These are phyloP conservation scores for Pheosia gnoma DNA, from an alignment of 2,888 invertebrate genomes.

Conservation along the genomic window DNA sequence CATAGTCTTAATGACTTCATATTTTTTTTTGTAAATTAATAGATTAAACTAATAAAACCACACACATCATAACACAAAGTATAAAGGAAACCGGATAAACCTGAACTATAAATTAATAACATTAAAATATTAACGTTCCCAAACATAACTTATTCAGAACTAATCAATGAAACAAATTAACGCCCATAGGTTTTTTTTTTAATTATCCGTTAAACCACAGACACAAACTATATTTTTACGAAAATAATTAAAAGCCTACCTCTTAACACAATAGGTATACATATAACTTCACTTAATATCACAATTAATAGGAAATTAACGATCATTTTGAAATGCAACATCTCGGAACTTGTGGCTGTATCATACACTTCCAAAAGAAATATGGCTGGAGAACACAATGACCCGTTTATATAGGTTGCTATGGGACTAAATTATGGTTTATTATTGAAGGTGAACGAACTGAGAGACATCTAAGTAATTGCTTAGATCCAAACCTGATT, in stretches of 20 bases:
- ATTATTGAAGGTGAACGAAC: conserved; percentile 38
- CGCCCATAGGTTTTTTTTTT: not conserved
- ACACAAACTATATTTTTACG: not conserved
- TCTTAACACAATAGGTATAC: conserved; percentile 58
- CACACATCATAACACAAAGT: not conserved
- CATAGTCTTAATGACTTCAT: not conserved
- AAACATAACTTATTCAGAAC: not conserved
- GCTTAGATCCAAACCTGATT: conserved; percentile 37
- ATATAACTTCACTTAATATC: conserved; percentile 30
- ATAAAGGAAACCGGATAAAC: conserved; percentile 2
- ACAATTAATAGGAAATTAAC: conserved; percentile 25
- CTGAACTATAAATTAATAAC: conserved; percentile 1
- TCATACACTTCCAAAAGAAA: conserved; percentile 29
- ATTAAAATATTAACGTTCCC: conserved; percentile 7
- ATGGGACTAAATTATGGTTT: conserved; percentile 31
- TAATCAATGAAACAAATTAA: not conserved
- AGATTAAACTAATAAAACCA: not conserved
- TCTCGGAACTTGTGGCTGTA: conserved; percentile 18
- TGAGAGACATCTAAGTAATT: conserved; percentile 13
- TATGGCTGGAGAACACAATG: conserved; percentile 32
- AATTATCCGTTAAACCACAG: not conserved
- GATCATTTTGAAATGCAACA: conserved; percentile 7
- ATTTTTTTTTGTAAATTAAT: not conserved
- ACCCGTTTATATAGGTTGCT: conserved; percentile 43
- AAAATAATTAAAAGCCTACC: conserved; percentile 40